A percentile compares a stretch with the other conserved stretches of the same genome.
These are phyloP conservation scores for Apus apus DNA, from an alignment of 2,113 vertebrate species.

Conservation along the genomic window DNA sequence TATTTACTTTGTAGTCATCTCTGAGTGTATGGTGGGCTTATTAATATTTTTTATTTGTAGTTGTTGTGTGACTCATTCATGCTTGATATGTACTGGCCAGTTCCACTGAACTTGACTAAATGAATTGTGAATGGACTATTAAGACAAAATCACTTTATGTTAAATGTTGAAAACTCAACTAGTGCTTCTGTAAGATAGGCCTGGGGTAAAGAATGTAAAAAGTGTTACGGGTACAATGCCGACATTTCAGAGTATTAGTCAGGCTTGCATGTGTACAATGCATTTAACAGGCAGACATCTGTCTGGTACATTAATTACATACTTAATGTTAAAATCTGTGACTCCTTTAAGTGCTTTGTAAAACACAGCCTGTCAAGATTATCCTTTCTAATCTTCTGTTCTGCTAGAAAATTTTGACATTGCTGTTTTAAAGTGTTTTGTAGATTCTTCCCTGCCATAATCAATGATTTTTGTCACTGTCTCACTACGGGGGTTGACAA, in stretches of 20 bases:
- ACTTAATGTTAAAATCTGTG: neutral
- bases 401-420: neutral
- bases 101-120: neutral
- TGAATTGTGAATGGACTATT: neutral
- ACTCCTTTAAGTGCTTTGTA: neutral
- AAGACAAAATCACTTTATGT: neutral
- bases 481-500: neutral
- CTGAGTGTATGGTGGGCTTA: neutral
- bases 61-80: neutral
- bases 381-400: neutral
- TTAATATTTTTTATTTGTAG: neutral
- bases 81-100: neutral
- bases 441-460: neutral
- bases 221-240: neutral
- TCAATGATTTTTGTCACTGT: neutral
- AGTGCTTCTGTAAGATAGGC: neutral
- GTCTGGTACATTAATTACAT: neutral
- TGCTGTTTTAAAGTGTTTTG: neutral
- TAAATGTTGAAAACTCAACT: neutral
- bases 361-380: neutral
- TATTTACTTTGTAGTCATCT: neutral
- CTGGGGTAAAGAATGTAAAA: neutral
- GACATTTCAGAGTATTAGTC: neutral
- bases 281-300: neutral
- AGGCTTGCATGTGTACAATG: neutral